Evolutionary conservation across 2,113 vertebrate genomes (phyloP).

Genomic region (Rhinolophus ferrumequinum): DNA sequence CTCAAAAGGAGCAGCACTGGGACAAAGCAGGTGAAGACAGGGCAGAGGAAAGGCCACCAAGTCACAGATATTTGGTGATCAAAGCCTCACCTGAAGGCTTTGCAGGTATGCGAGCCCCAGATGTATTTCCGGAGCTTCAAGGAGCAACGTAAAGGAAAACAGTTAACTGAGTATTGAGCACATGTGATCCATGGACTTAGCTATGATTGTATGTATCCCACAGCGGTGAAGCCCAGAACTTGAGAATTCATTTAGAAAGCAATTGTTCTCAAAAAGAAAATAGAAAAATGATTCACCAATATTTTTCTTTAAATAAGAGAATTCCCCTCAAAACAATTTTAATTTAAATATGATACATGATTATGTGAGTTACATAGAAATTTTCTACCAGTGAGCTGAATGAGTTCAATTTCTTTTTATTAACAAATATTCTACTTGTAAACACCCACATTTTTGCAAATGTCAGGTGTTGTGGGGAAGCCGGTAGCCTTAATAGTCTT

Average conservation of each 20-base stretch:
- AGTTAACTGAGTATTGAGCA: not conserved
- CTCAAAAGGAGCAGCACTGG: not conserved
- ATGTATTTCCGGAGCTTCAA: not conserved
- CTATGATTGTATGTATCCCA: not conserved
- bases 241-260: not conserved
- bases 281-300: not conserved
- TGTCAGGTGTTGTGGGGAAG: not conserved
- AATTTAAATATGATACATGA: not conserved
- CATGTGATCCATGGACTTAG: not conserved
- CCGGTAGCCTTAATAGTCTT: too few relatives aligned
- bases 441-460: not conserved
- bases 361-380: not conserved
- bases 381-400: not conserved
- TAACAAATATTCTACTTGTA: not conserved
- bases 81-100: not conserved
- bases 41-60: not conserved
- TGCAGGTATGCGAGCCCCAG: too few relatives aligned
- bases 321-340: not conserved
- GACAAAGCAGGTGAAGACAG: not conserved
- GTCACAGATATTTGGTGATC: too few relatives aligned
- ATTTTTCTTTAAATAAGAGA: not conserved
- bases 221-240: not conserved
- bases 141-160: not conserved
- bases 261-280: not conserved
- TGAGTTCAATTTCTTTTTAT: not conserved